Evolutionary conservation across 2,113 vertebrate genomes (phyloP).

Genomic region (Pao palembangensis): DNA sequence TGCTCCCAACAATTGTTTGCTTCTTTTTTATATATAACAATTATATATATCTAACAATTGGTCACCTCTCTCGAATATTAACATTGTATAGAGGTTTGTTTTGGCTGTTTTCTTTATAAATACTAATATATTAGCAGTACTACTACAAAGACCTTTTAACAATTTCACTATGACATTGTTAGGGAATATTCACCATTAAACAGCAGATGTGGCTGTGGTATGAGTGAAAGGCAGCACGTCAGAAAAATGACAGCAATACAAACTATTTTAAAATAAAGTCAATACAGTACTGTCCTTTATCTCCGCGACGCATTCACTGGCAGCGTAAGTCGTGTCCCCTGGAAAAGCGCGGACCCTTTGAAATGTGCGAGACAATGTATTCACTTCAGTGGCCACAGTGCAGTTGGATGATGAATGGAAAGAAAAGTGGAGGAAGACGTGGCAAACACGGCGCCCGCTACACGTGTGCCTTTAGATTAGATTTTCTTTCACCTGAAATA

Average conservation of each 20-base stretch:
- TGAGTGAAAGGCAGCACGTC: constrained; percentile 30
- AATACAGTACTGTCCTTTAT: constrained; percentile 33
- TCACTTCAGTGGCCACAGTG: constrained; percentile 53
- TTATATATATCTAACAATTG: too few species aligned
- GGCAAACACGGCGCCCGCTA: constrained; percentile 46
- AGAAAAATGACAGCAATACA: constrained; percentile 29
- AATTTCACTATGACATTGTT: too few species aligned
- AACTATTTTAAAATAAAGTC: constrained; percentile 60
- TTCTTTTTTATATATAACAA: too few species aligned
- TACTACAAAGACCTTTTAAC: too few species aligned
- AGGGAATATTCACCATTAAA: constrained; percentile 20
- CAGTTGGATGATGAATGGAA: constrained; percentile 67
- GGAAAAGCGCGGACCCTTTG: constrained; percentile 40
- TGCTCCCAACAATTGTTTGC: too few species aligned
- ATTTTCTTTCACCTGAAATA: constrained; percentile 39
- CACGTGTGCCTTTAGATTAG: constrained; percentile 6
- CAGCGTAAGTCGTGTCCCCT: constrained; percentile 65
- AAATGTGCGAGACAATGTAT: constrained; percentile 56
- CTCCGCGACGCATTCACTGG: constrained; percentile 46
- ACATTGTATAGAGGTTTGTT: too few species aligned
- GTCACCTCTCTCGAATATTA: too few species aligned
- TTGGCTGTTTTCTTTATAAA: too few species aligned
- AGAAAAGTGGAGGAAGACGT: constrained; percentile 62
- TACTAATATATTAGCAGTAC: too few species aligned
- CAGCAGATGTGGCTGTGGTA: neutral